phyloP scores from a whole-genome alignment of 2,113 vertebrate genomes.

The Xyrauchen texanus region DNA sequence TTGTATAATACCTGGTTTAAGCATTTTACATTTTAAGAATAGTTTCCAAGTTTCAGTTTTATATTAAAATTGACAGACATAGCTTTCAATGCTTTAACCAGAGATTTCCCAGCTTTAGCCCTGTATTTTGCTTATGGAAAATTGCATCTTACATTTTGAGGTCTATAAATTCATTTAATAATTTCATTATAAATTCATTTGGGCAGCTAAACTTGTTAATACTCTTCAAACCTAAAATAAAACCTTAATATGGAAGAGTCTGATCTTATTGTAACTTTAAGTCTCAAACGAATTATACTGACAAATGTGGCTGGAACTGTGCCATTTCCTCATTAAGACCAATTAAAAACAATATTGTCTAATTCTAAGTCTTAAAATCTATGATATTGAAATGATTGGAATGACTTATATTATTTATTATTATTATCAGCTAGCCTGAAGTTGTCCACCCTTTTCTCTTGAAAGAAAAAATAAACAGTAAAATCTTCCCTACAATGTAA shows the following conservation, averaged over 20 bases:
- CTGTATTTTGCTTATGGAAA: not conserved
- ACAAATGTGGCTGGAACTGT: slow-evolving; percentile 4
- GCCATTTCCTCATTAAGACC: not conserved
- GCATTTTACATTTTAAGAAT: not conserved
- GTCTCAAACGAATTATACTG: slow-evolving; percentile 29
- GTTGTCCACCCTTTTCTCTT: not conserved
- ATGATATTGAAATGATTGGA: slow-evolving; percentile 3
- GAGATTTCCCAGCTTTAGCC: no score
- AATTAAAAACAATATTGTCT: slow-evolving; percentile 14
- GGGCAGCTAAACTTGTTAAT: not conserved
- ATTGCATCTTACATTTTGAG: slow-evolving; percentile 12
- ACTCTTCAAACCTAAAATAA: not conserved
- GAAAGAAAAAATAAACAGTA: slow-evolving; percentile 27
- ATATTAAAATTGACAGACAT: no score
- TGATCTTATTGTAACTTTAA: slow-evolving; percentile 22
- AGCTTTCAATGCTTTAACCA: no score
- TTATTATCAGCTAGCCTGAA: slow-evolving; percentile 12
- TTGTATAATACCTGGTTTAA: not conserved
- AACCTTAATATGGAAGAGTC: slow-evolving; percentile 1
- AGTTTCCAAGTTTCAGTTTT: no score
- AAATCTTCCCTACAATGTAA: slow-evolving; percentile 34
- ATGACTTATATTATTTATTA: slow-evolving; percentile 24
- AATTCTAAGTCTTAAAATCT: not conserved
- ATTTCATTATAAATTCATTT: not conserved
- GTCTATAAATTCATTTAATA: no score